phyloP scores from a whole-genome alignment of 2,797 vertebrate species.

The Crax fasciolata region DNA sequence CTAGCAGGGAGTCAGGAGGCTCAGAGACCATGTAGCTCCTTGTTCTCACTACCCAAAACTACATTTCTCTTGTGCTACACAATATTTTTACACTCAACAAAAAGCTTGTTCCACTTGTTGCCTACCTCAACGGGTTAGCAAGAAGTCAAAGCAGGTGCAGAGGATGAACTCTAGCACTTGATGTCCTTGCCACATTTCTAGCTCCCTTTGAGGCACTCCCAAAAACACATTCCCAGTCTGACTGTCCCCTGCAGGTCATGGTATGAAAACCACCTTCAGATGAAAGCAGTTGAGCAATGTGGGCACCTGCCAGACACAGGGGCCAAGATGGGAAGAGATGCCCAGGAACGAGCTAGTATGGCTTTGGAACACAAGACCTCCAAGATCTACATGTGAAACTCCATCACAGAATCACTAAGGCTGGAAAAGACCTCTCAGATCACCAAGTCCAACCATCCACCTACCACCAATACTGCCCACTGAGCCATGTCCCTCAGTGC shows the following conservation, averaged over 20 bases:
- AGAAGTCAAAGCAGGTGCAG: slow-evolving; percentile 49
- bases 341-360: background rate
- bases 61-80: background rate
- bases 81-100: background rate
- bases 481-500: too few relatives aligned
- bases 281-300: background rate
- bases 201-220: background rate
- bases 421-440: too few relatives aligned
- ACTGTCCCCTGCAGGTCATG: background rate
- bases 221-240: background rate
- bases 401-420: background rate
- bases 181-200: background rate
- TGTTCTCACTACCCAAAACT: background rate
- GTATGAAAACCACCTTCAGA: background rate
- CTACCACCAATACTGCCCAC: too few relatives aligned
- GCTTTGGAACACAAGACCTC: background rate
- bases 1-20: slow-evolving; percentile 43
- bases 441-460: too few relatives aligned
- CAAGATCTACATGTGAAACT: background rate
- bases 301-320: background rate
- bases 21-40: slow-evolving; percentile 26
- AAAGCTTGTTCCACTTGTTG: slow-evolving; percentile 20
- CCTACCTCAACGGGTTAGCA: background rate
- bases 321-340: background rate
- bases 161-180: slow-evolving; percentile 4